Conservation (phyloP, 1,140 invertebrate genomes). For the Neotoxoptera formosana region DNA sequence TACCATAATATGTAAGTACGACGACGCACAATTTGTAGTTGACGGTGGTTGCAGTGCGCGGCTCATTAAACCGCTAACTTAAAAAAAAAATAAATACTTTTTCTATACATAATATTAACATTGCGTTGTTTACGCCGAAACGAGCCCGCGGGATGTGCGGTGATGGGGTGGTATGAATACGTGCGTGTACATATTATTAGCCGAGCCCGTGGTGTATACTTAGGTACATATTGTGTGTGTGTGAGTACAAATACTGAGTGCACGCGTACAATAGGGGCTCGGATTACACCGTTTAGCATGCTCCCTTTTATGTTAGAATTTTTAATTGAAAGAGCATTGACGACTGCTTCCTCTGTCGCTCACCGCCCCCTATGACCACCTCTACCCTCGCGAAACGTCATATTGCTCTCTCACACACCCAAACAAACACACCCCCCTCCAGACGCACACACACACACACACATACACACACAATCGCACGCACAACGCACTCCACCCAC, state of each 20-base stretch:
- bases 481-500: not conserved
- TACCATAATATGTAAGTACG: not conserved
- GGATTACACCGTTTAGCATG: constrained; percentile 38
- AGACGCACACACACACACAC: not conserved
- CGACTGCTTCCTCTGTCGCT: not conserved
- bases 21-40: not conserved
- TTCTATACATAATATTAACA: not conserved
- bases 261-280: constrained; percentile 5
- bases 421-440: not conserved
- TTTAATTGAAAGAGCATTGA: constrained; percentile 53
- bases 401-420: not conserved
- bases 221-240: not conserved
- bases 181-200: constrained; percentile 15
- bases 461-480: not conserved
- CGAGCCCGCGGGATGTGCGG: too few relatives aligned
- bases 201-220: not conserved
- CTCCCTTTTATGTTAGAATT: constrained; percentile 45
- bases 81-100: too few relatives aligned
- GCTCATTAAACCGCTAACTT: too few relatives aligned
- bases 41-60: not conserved
- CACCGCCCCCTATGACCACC: not conserved
- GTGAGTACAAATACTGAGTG: constrained; percentile 10
- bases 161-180: not conserved
- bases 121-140: not conserved
- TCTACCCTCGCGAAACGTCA: not conserved